A percentile compares a stretch with the other conserved stretches of the same genome.
Evolutionary conservation across 2,113 vertebrate species (phyloP).

Genomic region (Euleptes europaea): DNA sequence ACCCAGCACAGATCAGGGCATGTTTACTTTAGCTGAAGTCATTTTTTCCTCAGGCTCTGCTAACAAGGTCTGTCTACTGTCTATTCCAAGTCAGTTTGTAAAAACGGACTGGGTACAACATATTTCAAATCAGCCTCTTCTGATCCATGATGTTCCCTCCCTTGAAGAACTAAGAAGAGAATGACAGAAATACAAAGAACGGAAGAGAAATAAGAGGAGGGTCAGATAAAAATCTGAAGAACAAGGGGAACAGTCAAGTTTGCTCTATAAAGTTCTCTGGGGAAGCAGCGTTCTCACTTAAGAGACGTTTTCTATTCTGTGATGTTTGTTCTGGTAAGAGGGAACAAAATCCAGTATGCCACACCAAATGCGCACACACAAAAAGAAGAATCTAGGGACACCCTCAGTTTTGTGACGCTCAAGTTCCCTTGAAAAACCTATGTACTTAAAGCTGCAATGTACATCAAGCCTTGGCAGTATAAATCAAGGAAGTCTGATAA

Average conservation of each 20-base stretch:
- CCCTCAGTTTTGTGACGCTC: too few species aligned
- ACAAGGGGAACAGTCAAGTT: neutral
- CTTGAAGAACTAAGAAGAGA: neutral
- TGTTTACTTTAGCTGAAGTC: conserved; percentile 22
- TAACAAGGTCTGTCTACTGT: neutral
- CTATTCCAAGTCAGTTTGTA: neutral
- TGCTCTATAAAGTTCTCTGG: neutral
- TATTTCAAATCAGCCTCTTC: neutral
- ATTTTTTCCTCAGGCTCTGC: conserved; percentile 17
- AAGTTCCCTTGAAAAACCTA: neutral
- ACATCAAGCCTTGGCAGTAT: conserved; percentile 8
- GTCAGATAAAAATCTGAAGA: neutral
- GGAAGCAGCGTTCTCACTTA: neutral
- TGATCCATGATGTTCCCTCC: neutral
- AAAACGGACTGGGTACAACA: neutral
- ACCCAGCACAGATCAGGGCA: neutral
- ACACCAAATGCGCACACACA: too few species aligned
- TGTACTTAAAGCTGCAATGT: neutral
- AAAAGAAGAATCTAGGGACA: too few species aligned
- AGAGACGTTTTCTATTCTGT: neutral
- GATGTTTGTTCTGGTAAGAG: neutral
- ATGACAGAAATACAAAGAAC: neutral
- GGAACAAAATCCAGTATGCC: neutral
- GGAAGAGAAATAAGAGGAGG: neutral
- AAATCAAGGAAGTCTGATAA: conserved; percentile 25